Evolutionary conservation across 2,113 vertebrate genomes (phyloP).

Genomic region (Hemicordylus capensis): DNA sequence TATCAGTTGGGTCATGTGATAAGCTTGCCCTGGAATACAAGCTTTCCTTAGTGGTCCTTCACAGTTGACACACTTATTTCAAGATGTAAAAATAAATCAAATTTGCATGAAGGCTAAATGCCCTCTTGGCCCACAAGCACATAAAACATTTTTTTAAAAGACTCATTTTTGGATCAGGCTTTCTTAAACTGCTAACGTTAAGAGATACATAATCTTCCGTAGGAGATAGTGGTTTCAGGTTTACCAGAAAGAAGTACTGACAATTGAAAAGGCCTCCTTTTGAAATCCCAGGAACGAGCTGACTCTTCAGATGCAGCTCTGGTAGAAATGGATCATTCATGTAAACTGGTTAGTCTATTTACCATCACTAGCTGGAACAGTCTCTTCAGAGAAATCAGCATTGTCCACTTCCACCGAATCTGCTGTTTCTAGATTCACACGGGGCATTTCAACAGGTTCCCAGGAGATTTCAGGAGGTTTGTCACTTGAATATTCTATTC

Average conservation of each 20-base stretch:
- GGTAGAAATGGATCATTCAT: background rate
- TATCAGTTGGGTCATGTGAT: background rate
- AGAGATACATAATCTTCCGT: no score
- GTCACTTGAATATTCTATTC: slow-evolving; percentile 73
- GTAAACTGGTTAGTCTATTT: no score
- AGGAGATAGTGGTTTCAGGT: no score
- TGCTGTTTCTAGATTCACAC: fast-evolving
- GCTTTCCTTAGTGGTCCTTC: background rate
- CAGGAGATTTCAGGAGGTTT: background rate
- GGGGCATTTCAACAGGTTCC: fast-evolving
- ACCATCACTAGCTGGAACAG: background rate
- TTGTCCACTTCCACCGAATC: fast-evolving
- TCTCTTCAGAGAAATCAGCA: fast-evolving
- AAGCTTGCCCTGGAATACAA: background rate
- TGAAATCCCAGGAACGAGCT: background rate
- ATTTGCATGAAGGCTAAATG: background rate
- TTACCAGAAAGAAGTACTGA: no score
- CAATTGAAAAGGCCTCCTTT: background rate
- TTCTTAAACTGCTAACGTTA: background rate
- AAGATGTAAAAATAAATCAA: background rate
- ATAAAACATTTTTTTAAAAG: background rate
- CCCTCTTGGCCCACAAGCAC: background rate
- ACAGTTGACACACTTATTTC: no score
- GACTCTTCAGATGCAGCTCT: background rate
- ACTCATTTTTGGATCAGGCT: background rate